Conservation (phyloP, 2,113 vertebrate genomes). For the Meles meles region DNA sequence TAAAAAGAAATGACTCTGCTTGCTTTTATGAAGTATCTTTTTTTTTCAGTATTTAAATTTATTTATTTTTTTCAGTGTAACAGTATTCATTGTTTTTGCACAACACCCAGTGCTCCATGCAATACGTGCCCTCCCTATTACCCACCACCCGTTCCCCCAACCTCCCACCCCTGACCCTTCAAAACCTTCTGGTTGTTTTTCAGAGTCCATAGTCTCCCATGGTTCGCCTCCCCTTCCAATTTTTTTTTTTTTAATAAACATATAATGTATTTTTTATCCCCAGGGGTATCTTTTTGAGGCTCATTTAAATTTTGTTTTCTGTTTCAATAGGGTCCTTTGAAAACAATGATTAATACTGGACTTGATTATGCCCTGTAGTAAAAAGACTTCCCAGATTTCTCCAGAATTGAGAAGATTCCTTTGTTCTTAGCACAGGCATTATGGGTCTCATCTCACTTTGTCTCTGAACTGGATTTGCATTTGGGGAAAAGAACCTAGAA, state of each 20-base stretch:
- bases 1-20: background rate
- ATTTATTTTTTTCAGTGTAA: too few relatives aligned
- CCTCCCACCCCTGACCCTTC: too few relatives aligned
- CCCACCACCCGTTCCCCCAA: too few relatives aligned
- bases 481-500: background rate
- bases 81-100: too few relatives aligned
- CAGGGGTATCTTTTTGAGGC: background rate
- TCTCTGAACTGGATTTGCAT: background rate
- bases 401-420: background rate
- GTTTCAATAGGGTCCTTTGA: background rate
- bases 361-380: background rate
- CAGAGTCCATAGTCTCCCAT: too few relatives aligned
- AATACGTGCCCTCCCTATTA: too few relatives aligned
- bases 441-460: background rate
- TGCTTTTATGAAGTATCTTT: background rate
- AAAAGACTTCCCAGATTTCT: background rate
- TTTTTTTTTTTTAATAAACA: too few relatives aligned
- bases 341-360: background rate
- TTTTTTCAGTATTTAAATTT: too few relatives aligned
- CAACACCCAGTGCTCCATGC: too few relatives aligned
- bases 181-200: too few relatives aligned
- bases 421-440: background rate
- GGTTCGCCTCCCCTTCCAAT: too few relatives aligned
- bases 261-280: too few relatives aligned
- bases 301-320: slow-evolving; percentile 29